phyloP scores from a whole-genome alignment of 2,113 vertebrate genomes.

The Grammomys surdaster region DNA sequence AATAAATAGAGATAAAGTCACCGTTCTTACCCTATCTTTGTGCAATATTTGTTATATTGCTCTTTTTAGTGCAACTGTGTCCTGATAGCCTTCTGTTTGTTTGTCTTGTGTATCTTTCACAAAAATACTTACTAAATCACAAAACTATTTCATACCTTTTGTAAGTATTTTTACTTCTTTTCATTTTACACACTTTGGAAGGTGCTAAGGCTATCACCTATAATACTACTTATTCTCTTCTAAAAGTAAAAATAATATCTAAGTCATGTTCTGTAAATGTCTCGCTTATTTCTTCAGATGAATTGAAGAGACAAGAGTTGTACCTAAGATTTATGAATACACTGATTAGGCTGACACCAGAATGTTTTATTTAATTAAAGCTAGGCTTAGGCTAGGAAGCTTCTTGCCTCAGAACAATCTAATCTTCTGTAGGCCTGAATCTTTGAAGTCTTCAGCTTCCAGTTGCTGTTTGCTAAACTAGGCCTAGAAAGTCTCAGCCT shows the following conservation, averaged over 20 bases:
- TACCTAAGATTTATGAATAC: no score
- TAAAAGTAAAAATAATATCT: background rate
- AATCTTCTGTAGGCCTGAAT: no score
- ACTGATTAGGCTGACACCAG: no score
- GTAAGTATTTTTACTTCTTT: background rate
- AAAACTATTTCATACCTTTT: background rate
- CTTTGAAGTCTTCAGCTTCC: no score
- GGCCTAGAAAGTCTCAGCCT: no score
- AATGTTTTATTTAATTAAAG: no score
- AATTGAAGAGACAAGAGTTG: no score
- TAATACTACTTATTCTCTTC: constrained; percentile 19
- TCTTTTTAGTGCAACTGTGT: background rate
- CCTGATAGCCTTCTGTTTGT: background rate
- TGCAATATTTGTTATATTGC: background rate
- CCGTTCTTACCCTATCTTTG: background rate
- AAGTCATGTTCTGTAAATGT: no score
- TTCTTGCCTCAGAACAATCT: no score
- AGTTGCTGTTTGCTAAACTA: no score
- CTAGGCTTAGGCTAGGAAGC: no score
- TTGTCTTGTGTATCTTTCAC: background rate
- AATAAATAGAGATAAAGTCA: background rate
- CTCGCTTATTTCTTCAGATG: no score
- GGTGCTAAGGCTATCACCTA: background rate
- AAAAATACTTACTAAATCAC: background rate
- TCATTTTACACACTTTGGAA: background rate